phyloP scores from a whole-genome alignment of 2,888 invertebrate genomes.

The Eudasyphora cyanicolor region DNA sequence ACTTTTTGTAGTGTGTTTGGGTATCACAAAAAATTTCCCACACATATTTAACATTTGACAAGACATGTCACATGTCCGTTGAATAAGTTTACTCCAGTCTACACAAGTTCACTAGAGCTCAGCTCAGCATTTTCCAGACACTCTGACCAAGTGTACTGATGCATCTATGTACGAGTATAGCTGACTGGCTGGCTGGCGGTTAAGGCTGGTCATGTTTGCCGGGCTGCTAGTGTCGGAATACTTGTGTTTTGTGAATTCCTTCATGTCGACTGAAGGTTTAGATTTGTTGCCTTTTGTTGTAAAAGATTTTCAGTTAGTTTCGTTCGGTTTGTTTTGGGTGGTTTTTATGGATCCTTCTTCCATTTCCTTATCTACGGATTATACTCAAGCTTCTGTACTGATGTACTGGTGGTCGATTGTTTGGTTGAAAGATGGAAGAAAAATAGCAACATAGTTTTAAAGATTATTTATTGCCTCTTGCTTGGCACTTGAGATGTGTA shows the following conservation, averaged over 20 bases:
- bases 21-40: constrained; percentile 33
- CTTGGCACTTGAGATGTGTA: constrained; percentile 53
- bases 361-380: neutral
- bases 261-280: neutral
- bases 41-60: constrained; percentile 42
- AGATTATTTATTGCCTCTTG: constrained; percentile 48
- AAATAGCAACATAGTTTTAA: constrained; percentile 14
- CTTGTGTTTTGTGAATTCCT: neutral
- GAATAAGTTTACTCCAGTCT: neutral
- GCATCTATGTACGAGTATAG: neutral
- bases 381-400: neutral
- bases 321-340: neutral
- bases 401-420: neutral
- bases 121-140: neutral
- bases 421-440: neutral
- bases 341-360: too few relatives aligned
- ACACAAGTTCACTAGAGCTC: neutral
- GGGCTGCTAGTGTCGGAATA: neutral
- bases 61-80: constrained; percentile 27
- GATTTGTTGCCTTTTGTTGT: neutral
- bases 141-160: neutral
- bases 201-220: constrained; percentile 9
- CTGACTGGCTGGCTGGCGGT: constrained; percentile 7
- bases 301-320: neutral
- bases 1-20: neutral